Evolutionary conservation across 1,140 invertebrate genomes (phyloP), one percentile per base, ranked within the genome.

Genomic region (Trichonephila inaurata): DNA sequence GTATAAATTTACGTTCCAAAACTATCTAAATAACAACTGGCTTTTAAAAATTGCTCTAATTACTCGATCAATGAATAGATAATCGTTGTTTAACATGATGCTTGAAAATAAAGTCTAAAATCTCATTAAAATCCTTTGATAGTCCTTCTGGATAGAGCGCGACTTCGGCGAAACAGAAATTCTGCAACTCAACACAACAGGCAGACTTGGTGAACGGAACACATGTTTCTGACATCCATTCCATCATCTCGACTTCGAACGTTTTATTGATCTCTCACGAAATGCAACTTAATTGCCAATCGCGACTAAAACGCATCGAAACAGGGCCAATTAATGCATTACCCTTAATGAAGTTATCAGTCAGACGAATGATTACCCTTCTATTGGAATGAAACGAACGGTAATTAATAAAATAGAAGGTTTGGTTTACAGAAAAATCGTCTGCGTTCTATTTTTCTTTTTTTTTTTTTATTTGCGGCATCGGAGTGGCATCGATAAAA

Each of bases 341-440:
- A 24, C 83, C 83, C 60, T 85, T 85, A 61, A 61, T 61, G 83
- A 85, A 85, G 83, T 85, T 60, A 58, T 85, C 44, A 58, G 44
- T 28, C 28, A 16, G 72, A 77, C 40, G 72, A 77, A 77, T 77
- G 33, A 77, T 77, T 16, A 12, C 72, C 72, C 33, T 40, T 77
- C 28, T 18, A 24, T 77, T 33, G 24, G 72, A 33, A 77, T 77
- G 72, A 77, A 77, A 77, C 33, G 72, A 40, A 18, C 14, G 7
- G 28, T 77, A 77, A 77, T 77, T 77, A 77, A 77, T 77, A 77
- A 77, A 40, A 64, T 64, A 64, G 21, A 64, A 77, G 28, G 28
- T 33, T 51, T 51, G 33, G 33, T 40, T 33, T 77, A 10, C 51
- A 77, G 72, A 77, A 77, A 77, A 77, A 33, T 77, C 72, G 72